Base-by-base conservation (phyloP, 2,113 vertebrate species). In the Cryptomyrus ogoouensis region DNA sequence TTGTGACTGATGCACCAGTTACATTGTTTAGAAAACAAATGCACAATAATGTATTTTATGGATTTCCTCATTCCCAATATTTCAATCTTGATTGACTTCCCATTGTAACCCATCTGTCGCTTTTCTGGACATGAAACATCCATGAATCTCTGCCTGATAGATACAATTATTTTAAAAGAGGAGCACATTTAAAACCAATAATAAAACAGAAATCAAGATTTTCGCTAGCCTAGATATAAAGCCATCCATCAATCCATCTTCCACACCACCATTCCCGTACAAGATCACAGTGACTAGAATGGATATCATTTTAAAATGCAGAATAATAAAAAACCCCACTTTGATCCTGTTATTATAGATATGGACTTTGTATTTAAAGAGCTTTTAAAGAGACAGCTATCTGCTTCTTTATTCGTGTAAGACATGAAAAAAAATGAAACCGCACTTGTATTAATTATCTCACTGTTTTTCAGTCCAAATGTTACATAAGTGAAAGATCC, bases 381-480 rank as follows among this genome's bases (percentile, higher is more conserved):
- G 39, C 15, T 84, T 70, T 90, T 50, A 91, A 91, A 92, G 88
- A 83, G 88, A 88, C 35, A 19, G 91, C 90, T 91, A 93, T 91
- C 92, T 90, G 88, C 87, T 89, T 88, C 90, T 92, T 88, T 56
- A 88, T 24, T 83, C 3, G n/a, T 42, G 88, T 44, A 84, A 52
- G 58, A 90, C 49, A 19, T 21, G 44, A 21, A 74, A 89, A 89
- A 87, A 80, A 74, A 80, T 85, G 88, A 87, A 46, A 62, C 85
- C 56, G 49, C 66, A 89, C 70, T 53, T 85, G 62, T 50, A 91
- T 80, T 70, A 39, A 84, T 83, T 80, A 90, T 87, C 91, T 91
- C 70, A 62, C 70, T 74, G 88, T 47, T 90, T 90, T 91, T n/a
- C 13, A 87, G 44, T 47, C 42, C 21, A n/a, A 24, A 27, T 47